Evolutionary conservation across 2,888 invertebrate species (phyloP).

Genomic region (Nemapogon koenigi): DNA sequence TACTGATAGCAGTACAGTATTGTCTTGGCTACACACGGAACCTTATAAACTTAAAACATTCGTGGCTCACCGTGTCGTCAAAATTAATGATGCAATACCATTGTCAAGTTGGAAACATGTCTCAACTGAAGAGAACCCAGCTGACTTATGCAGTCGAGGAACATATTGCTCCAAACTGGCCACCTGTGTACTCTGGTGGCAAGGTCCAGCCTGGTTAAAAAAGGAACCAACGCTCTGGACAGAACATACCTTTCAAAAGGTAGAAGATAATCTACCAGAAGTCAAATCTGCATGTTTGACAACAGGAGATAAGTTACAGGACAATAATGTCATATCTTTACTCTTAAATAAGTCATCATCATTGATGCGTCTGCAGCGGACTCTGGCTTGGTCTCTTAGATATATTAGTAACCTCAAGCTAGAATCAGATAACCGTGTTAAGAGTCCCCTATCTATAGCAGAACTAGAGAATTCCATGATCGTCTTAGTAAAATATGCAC

Average conservation of each 20-base stretch:
- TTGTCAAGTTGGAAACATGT: too few species aligned
- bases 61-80: too few species aligned
- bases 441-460: neutral
- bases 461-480: slow-evolving; percentile 1
- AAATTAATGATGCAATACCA: too few species aligned
- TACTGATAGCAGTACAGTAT: slow-evolving; percentile 5
- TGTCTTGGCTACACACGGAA: neutral
- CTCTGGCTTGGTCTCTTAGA: neutral
- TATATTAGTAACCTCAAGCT: neutral
- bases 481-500: neutral
- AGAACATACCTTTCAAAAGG: neutral
- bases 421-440: neutral
- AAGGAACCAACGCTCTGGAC: neutral
- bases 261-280: neutral
- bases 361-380: too few species aligned
- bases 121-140: neutral
- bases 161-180: neutral
- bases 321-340: too few species aligned
- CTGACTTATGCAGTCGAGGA: too few species aligned
- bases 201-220: neutral
- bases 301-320: too few species aligned
- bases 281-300: neutral
- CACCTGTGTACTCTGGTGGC: neutral
- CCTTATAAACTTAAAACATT: too few species aligned
- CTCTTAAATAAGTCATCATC: too few species aligned